These are phyloP conservation scores for Incurvaria masculella DNA, from an alignment of 2,888 invertebrate species.

Conservation along the genomic window DNA sequence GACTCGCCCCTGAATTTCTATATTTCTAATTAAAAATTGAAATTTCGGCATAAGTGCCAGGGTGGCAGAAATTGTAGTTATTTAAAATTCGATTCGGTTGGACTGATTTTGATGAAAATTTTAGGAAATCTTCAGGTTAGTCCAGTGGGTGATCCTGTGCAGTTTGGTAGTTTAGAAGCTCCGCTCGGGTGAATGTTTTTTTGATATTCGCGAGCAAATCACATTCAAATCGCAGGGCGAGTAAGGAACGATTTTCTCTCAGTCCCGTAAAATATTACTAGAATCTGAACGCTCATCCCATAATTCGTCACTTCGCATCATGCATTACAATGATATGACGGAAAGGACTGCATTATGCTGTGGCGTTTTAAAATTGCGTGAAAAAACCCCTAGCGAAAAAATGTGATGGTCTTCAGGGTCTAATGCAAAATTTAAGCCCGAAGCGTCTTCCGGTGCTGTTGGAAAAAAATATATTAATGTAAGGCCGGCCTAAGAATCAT, in stretches of 20 bases:
- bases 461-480: background rate
- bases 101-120: no score
- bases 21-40: no score
- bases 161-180: no score
- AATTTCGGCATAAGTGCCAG: no score
- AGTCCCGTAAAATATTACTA: background rate
- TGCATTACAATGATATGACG: background rate
- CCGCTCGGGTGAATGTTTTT: background rate
- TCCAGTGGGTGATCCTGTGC: no score
- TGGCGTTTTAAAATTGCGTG: slow-evolving; percentile 1
- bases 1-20: no score
- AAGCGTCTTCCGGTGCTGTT: slow-evolving; percentile 22
- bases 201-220: no score
- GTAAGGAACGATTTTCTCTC: slow-evolving; percentile 1
- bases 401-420: slow-evolving; percentile 13
- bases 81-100: no score
- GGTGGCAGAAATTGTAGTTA: no score
- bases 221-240: no score
- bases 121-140: no score
- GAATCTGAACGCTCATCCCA: background rate
- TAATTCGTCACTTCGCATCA: background rate
- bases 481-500: background rate
- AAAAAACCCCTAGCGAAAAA: slow-evolving; percentile 4
- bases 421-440: slow-evolving; percentile 17
- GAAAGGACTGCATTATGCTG: background rate